Evolutionary conservation across 2,797 vertebrate species (phyloP).

Genomic region (Cossypha polioptera): DNA sequence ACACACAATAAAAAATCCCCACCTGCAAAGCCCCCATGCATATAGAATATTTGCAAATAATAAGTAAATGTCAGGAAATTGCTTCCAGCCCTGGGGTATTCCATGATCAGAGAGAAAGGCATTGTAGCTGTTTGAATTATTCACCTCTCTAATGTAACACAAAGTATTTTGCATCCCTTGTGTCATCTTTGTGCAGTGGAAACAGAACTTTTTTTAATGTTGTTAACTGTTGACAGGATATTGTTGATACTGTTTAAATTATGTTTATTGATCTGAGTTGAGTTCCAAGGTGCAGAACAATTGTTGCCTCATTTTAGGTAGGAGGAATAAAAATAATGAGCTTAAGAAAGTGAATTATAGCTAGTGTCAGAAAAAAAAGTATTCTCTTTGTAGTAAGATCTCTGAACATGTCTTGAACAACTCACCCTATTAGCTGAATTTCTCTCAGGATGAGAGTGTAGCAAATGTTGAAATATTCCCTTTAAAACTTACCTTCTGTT

Average conservation of each 20-base stretch:
- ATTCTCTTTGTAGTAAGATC: not conserved
- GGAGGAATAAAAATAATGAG: not conserved
- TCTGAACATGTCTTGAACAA: not conserved
- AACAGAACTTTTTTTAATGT: slow-evolving; percentile 44
- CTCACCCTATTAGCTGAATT: not conserved
- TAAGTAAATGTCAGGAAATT: slow-evolving; percentile 18
- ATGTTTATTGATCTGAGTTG: slow-evolving; percentile 30
- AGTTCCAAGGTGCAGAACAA: not conserved
- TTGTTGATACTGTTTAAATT: slow-evolving; percentile 36
- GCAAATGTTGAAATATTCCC: not conserved
- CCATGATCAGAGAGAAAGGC: slow-evolving; percentile 15
- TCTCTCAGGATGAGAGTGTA: not conserved
- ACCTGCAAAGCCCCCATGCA: not conserved
- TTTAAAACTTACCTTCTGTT: not conserved
- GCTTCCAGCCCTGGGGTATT: not conserved
- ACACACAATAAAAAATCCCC: not conserved
- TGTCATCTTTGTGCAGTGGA: slow-evolving; percentile 25
- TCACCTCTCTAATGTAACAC: slow-evolving; percentile 38
- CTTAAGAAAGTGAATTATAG: not conserved
- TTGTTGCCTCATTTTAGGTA: not conserved
- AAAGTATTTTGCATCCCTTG: slow-evolving; percentile 19
- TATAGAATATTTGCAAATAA: not conserved
- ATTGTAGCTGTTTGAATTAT: slow-evolving; percentile 39
- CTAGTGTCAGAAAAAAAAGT: not conserved
- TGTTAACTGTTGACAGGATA: slow-evolving; percentile 29